A percentile compares a stretch with the other conserved stretches of the same genome.
phyloP scores from a whole-genome alignment of 2,797 vertebrate genomes.

The Bradypodion ventrale region DNA sequence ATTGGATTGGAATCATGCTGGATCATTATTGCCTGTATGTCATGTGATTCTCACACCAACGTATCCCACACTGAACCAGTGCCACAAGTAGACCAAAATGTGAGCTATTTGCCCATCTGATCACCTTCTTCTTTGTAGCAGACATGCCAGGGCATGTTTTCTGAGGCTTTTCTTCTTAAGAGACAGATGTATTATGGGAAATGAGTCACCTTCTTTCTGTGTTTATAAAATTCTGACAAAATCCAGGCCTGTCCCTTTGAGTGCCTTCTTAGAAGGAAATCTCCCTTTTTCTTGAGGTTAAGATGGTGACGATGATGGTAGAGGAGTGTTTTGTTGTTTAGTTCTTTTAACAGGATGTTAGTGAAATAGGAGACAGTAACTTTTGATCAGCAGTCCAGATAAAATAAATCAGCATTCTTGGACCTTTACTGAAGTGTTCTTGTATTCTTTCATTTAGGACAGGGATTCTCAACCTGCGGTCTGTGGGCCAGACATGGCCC shows the following conservation, averaged over 20 bases:
- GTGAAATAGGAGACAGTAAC: background rate
- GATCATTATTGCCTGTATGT: too few species aligned
- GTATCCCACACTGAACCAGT: too few species aligned
- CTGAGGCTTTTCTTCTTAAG: fast-evolving
- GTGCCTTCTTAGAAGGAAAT: background rate
- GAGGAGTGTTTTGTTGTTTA: background rate
- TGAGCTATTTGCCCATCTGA: too few species aligned
- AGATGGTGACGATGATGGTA: background rate
- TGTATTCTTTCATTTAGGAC: background rate
- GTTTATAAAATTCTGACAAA: background rate
- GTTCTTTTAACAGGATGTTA: too few species aligned
- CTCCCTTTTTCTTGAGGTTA: background rate
- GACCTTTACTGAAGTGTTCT: fast-evolving
- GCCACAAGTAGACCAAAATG: too few species aligned
- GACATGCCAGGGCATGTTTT: background rate
- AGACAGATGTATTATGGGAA: fast-evolving
- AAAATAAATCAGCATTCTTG: background rate
- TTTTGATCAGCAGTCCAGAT: fast-evolving
- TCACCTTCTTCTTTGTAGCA: background rate
- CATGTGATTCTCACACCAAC: too few species aligned
- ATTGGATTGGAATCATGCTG: too few species aligned
- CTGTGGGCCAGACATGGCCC: too few species aligned
- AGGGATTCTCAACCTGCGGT: too few species aligned
- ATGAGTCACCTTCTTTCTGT: background rate
- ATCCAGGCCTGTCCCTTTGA: background rate